Conservation (phyloP, 1,140 invertebrate species). For the Polypedilum pembai region DNA sequence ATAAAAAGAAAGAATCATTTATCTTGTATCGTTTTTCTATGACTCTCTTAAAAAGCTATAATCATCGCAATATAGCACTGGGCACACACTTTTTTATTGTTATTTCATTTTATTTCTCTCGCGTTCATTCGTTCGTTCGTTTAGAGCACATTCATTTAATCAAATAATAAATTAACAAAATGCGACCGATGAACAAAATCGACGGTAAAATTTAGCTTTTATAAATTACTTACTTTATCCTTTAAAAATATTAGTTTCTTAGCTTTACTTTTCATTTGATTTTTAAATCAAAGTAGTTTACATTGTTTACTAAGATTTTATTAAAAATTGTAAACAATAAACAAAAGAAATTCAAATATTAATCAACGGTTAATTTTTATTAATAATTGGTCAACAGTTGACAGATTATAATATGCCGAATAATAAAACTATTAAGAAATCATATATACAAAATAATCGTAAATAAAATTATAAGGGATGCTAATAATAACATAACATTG, state of each 20-base stretch:
- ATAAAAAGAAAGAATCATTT: constrained; percentile 13
- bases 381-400: too few species aligned
- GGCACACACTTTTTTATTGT: too few species aligned
- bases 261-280: too few species aligned
- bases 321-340: too few species aligned
- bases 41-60: background rate
- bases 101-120: background rate
- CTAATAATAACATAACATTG: constrained; percentile 1
- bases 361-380: too few species aligned
- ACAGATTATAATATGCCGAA: background rate
- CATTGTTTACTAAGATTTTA: too few species aligned
- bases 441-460: constrained; percentile 13
- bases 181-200: background rate
- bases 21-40: constrained; percentile 22
- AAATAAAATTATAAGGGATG: constrained; percentile 25
- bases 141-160: background rate
- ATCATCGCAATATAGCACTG: background rate
- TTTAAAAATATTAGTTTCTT: too few species aligned
- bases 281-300: too few species aligned
- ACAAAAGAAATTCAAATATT: too few species aligned
- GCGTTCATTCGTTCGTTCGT: background rate
- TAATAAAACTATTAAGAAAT: constrained; percentile 28
- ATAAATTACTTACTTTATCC: too few species aligned
- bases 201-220: too few species aligned
- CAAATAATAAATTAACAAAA: constrained; percentile 24